These are phyloP conservation scores for Reticulitermes speratus DNA, from an alignment of 1,140 invertebrate genomes.

Conservation along the genomic window DNA sequence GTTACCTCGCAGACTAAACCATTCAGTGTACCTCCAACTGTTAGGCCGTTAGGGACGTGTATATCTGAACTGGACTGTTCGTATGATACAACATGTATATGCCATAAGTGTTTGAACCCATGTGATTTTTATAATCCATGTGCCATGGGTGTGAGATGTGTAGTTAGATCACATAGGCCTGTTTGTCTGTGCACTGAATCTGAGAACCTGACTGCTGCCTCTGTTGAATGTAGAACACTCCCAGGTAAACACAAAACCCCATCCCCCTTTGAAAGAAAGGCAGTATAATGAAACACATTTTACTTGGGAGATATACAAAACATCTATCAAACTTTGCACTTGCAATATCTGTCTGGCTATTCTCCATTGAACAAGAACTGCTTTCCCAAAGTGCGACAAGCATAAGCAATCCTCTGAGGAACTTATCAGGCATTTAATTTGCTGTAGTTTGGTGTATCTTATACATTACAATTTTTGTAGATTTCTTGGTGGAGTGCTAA, in stretches of 20 bases:
- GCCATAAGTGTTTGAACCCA: constrained; percentile 55
- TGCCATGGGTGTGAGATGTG: constrained; percentile 46
- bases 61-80: constrained; percentile 48
- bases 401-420: not conserved
- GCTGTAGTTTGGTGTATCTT: too few relatives aligned
- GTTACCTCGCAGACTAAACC: too few relatives aligned
- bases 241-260: constrained; percentile 54
- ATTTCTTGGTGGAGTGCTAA: too few relatives aligned
- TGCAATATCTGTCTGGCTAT: constrained; percentile 32
- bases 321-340: constrained; percentile 11
- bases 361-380: not conserved
- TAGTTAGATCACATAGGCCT: constrained; percentile 50
- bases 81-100: constrained; percentile 54
- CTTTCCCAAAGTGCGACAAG: not conserved
- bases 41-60: not conserved
- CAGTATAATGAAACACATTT: constrained; percentile 19
- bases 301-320: constrained; percentile 27
- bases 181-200: constrained; percentile 53
- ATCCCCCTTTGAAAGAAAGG: not conserved
- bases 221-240: constrained; percentile 53
- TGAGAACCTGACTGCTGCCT: constrained; percentile 36
- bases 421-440: too few relatives aligned
- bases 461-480: too few relatives aligned
- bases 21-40: not conserved
- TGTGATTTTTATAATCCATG: constrained; percentile 51